These are phyloP conservation scores for Rhimphoctona megacephalus DNA, from an alignment of 2,888 invertebrate genomes.

Conservation along the genomic window DNA sequence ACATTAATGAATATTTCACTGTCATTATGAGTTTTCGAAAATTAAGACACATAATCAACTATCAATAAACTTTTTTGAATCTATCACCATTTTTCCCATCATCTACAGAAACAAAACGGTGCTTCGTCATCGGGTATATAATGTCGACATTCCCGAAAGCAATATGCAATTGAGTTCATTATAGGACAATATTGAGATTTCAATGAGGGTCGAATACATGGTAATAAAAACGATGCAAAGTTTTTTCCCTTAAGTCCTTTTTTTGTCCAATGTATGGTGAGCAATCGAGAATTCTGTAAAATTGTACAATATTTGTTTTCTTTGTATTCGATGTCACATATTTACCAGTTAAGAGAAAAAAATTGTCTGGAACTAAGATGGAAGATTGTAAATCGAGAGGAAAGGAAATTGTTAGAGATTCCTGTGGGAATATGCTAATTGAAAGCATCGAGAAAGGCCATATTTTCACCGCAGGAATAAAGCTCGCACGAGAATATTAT, in stretches of 20 bases:
- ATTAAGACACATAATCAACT: background rate
- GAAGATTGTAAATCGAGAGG: slow-evolving; percentile 10
- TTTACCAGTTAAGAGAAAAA: background rate
- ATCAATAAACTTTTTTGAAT: no score
- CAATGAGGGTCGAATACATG: background rate
- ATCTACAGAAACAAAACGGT: background rate
- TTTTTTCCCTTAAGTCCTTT: background rate
- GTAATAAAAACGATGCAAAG: background rate
- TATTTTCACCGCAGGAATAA: background rate
- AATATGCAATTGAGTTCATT: background rate
- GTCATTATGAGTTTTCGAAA: no score
- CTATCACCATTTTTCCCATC: background rate
- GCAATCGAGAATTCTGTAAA: slow-evolving; percentile 29
- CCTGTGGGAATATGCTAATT: slow-evolving; percentile 1
- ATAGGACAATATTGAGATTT: background rate
- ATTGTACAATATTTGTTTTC: slow-evolving; percentile 23
- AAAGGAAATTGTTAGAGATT: slow-evolving; percentile 22
- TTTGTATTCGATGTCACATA: background rate
- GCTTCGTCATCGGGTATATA: background rate
- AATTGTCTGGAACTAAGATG: slow-evolving; percentile 22
- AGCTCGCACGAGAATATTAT: slow-evolving; percentile 27
- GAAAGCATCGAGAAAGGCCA: background rate
- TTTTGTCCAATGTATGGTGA: slow-evolving; percentile 18
- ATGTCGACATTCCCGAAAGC: background rate
- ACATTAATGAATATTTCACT: background rate